These are phyloP conservation scores for Chrysolina oricalcia DNA, from an alignment of 2,888 invertebrate genomes.

Conservation along the genomic window DNA sequence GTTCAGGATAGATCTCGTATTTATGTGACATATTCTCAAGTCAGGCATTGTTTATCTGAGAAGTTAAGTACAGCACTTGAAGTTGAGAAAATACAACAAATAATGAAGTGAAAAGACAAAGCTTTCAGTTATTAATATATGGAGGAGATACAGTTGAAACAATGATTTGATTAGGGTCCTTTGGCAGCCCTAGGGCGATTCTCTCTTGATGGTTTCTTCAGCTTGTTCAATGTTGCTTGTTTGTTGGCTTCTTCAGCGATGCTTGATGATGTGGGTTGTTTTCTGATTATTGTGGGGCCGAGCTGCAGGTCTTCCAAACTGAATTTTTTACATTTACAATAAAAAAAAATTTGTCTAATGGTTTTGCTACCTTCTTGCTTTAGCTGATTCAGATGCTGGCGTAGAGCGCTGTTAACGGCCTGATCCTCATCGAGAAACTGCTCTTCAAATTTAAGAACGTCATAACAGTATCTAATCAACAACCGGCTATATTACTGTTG, in stretches of 20 bases:
- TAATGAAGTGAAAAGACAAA: not conserved
- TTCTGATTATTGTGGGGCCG: constrained; percentile 14
- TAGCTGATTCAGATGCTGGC: constrained; percentile 15
- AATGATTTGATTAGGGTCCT: too few species aligned
- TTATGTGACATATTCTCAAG: constrained; percentile 1
- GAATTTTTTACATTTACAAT: constrained; percentile 22
- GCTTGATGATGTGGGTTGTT: constrained; percentile 10
- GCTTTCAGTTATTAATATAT: not conserved
- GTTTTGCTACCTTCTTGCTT: too few species aligned
- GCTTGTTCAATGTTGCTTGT: too few species aligned
- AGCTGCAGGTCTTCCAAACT: constrained; percentile 22
- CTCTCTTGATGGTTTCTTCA: constrained; percentile 7
- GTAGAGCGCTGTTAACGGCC: constrained; percentile 12
- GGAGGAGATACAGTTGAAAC: not conserved
- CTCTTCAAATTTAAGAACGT: too few species aligned
- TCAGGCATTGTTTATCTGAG: not conserved
- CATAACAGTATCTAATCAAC: too few species aligned
- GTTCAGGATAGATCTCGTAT: too few species aligned
- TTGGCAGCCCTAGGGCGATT: too few species aligned
- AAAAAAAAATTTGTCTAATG: too few species aligned
- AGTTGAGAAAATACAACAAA: not conserved
- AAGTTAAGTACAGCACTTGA: not conserved
- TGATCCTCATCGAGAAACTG: too few species aligned
- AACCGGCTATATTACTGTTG: too few species aligned
- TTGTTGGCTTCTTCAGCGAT: constrained; percentile 18